Percentiles rank a stretch among this genome's conserved stretches.
These are phyloP conservation scores for Hylaeus anthracinus DNA, from an alignment of 1,140 invertebrate genomes.

Conservation along the genomic window DNA sequence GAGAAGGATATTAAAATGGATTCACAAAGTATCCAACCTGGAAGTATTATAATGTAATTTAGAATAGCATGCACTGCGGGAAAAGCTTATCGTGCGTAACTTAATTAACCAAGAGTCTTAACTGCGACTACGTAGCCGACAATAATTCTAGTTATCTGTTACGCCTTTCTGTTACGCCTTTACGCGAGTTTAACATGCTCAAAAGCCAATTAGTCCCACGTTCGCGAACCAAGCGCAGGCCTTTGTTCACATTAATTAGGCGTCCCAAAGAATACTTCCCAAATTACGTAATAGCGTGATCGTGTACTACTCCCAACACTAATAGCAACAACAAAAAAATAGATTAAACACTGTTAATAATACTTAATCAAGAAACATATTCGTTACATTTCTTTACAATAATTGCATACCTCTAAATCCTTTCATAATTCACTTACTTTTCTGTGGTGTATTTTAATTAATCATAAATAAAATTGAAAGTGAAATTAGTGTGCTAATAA, in stretches of 20 bases:
- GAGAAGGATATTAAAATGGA: neutral
- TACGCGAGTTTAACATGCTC: conserved; percentile 36
- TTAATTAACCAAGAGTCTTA: conserved; percentile 47
- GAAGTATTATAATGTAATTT: neutral
- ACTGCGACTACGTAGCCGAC: neutral
- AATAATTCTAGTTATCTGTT: conserved; percentile 43
- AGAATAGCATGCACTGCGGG: neutral
- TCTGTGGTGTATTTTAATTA: no score
- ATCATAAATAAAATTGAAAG: no score
- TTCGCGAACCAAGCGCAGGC: neutral
- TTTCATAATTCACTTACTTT: no score
- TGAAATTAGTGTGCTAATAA: no score
- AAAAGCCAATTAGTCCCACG: conserved; percentile 38
- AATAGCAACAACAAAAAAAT: neutral
- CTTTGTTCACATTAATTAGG: conserved; percentile 41
- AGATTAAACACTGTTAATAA: neutral
- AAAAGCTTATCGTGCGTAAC: conserved; percentile 15
- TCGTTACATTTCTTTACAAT: no score
- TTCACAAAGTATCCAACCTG: neutral
- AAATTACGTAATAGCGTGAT: neutral
- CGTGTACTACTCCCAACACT: no score
- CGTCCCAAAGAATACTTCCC: conserved; percentile 4
- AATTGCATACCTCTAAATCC: no score
- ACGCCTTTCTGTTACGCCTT: conserved; percentile 35
- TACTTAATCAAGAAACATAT: no score